phyloP scores from a whole-genome alignment of 2,113 vertebrate species.

The Silurus glanis region DNA sequence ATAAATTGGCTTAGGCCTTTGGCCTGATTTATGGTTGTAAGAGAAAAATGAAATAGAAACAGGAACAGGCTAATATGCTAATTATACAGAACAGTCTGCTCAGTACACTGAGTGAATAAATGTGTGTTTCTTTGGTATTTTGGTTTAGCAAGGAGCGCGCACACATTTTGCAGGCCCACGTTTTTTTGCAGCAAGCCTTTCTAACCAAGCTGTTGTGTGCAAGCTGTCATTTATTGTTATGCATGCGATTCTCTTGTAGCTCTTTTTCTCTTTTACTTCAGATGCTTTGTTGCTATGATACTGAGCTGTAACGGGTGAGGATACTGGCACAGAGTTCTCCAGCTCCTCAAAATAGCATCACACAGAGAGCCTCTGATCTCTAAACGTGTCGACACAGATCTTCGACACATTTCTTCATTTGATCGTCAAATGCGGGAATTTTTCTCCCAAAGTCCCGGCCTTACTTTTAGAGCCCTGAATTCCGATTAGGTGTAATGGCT shows the following conservation, averaged over 20 bases:
- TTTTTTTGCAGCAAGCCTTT: neutral
- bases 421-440: neutral
- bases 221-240: constrained; percentile 14
- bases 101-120: neutral
- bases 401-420: constrained; percentile 9
- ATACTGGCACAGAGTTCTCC: constrained; percentile 20
- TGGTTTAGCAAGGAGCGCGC: neutral
- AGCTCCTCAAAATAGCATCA: constrained; percentile 31
- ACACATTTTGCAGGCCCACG: neutral
- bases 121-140: neutral
- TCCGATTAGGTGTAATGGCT: neutral
- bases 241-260: constrained; percentile 24
- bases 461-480: neutral
- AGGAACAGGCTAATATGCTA: neutral
- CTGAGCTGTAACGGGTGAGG: constrained; percentile 4
- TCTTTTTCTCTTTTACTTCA: constrained; percentile 12
- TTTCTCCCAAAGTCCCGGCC: neutral
- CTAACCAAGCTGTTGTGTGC: neutral
- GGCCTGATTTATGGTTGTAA: neutral
- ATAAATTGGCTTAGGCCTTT: neutral
- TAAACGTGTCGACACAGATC: constrained; percentile 27
- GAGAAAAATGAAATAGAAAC: neutral
- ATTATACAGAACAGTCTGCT: neutral
- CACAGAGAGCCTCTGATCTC: constrained; percentile 25
- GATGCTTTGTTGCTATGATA: constrained; percentile 40